Percentiles rank a stretch among this genome's conserved stretches.
Conservation (phyloP, 2,888 invertebrate species). For the Tinea pellionella region DNA sequence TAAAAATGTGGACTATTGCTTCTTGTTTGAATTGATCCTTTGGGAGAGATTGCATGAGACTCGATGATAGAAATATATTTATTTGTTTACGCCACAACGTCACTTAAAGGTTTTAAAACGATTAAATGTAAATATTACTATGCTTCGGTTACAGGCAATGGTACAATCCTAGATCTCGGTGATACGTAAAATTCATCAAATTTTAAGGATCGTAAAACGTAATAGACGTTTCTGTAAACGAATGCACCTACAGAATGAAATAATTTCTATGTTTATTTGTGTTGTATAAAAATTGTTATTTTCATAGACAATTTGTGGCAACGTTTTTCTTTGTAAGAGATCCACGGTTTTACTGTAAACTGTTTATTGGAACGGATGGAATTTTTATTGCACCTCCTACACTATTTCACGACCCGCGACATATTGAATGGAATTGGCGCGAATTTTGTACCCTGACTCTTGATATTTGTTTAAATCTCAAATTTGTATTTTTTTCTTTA, state of each 20-base stretch:
- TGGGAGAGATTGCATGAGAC: background rate
- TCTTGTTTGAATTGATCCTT: background rate
- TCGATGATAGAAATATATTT: background rate
- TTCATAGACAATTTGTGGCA: too few species aligned
- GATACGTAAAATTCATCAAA: too few species aligned
- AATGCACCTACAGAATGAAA: too few species aligned
- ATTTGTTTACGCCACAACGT: background rate
- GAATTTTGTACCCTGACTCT: slow-evolving; percentile 19
- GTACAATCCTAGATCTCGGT: too few species aligned
- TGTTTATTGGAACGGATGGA: slow-evolving; percentile 30
- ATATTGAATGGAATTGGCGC: slow-evolving; percentile 57
- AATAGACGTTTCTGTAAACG: too few species aligned
- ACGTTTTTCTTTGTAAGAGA: too few species aligned
- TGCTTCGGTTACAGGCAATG: too few species aligned
- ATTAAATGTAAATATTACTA: too few species aligned
- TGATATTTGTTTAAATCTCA: background rate
- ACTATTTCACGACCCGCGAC: slow-evolving; percentile 44
- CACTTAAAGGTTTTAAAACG: too few species aligned
- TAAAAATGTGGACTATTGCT: background rate
- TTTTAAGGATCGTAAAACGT: too few species aligned
- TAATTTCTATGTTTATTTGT: too few species aligned
- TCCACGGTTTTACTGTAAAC: slow-evolving; percentile 20
- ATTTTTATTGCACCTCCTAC: slow-evolving; percentile 46
- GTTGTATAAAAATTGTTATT: too few species aligned
- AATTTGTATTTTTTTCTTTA: background rate